Percentiles rank a stretch among this genome's conserved stretches.
Conservation (phyloP, 2,797 vertebrate species). For the Chelon labrosus region DNA sequence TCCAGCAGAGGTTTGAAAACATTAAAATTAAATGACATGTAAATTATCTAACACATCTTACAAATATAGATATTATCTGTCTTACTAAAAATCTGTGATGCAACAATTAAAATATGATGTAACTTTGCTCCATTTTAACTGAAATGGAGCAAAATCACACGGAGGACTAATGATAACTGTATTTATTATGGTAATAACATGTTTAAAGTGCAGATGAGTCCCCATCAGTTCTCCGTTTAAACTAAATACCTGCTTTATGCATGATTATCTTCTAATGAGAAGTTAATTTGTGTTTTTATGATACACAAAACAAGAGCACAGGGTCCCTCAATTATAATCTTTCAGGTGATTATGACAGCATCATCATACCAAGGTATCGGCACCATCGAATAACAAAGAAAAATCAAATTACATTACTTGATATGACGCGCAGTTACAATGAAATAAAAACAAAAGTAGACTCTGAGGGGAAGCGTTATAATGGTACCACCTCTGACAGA, state of each 20-base stretch:
- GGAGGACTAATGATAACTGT: conserved; percentile 41
- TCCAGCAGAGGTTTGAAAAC: conserved; percentile 48
- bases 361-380: conserved; percentile 28
- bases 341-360: conserved; percentile 32
- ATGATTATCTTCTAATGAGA: conserved; percentile 72
- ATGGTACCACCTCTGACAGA: conserved; percentile 43
- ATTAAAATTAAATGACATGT: conserved; percentile 69
- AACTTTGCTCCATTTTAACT: conserved; percentile 50
- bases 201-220: conserved; percentile 51
- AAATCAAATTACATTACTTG: conserved; percentile 16
- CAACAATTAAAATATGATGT: conserved; percentile 42
- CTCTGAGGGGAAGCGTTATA: conserved; percentile 39
- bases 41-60: conserved; percentile 55
- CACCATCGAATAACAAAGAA: conserved; percentile 19
- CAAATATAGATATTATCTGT: conserved; percentile 40
- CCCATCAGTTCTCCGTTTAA: conserved; percentile 45
- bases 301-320: conserved; percentile 43
- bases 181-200: conserved; percentile 64
- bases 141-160: conserved; percentile 22
- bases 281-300: conserved; percentile 66
- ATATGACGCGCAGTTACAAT: background rate
- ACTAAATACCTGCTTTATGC: conserved; percentile 66
- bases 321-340: conserved; percentile 53
- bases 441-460: conserved; percentile 10
- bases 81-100: conserved; percentile 45